A percentile compares a stretch with the other conserved stretches of the same genome.
Evolutionary conservation across 2,113 vertebrate genomes (phyloP).

Genomic region (Hemibates koningsi): DNA sequence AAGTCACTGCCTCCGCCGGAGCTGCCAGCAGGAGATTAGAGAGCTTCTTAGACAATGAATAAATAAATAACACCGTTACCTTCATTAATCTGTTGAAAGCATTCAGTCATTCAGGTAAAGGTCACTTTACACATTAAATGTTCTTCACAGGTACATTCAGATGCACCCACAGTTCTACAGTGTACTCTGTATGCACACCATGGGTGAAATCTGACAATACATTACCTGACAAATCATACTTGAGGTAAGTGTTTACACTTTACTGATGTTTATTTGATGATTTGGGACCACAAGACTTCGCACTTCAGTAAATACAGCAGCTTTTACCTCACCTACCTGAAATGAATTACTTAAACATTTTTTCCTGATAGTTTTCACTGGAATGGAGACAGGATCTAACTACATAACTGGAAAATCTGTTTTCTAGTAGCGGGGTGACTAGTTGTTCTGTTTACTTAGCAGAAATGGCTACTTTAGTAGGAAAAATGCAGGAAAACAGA

Average conservation of each 20-base stretch:
- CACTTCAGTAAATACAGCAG: not conserved
- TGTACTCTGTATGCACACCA: not conserved
- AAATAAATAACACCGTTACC: not conserved
- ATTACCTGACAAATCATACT: not conserved
- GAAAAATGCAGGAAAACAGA: not conserved
- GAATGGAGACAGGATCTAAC: not conserved
- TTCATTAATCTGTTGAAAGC: not conserved
- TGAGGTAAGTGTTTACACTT: not conserved
- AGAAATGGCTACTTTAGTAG: not conserved
- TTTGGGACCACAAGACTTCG: not conserved
- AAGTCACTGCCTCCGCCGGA: not conserved
- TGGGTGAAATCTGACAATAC: not conserved
- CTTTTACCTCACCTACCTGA: not conserved
- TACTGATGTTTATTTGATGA: not conserved
- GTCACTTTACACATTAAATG: not conserved
- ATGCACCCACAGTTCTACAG: not conserved
- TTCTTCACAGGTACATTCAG: not conserved
- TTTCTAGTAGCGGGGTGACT: not conserved
- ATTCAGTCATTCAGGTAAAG: not conserved
- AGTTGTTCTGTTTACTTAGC: not conserved
- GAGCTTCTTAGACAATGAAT: not conserved
- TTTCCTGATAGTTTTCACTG: not conserved
- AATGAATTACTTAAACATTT: not conserved
- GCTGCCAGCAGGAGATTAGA: not conserved
- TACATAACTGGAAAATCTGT: not conserved